A percentile compares a stretch with the other conserved stretches of the same genome.
phyloP scores from a whole-genome alignment of 2,888 invertebrate species.

The Eumacrocentrus americanus region DNA sequence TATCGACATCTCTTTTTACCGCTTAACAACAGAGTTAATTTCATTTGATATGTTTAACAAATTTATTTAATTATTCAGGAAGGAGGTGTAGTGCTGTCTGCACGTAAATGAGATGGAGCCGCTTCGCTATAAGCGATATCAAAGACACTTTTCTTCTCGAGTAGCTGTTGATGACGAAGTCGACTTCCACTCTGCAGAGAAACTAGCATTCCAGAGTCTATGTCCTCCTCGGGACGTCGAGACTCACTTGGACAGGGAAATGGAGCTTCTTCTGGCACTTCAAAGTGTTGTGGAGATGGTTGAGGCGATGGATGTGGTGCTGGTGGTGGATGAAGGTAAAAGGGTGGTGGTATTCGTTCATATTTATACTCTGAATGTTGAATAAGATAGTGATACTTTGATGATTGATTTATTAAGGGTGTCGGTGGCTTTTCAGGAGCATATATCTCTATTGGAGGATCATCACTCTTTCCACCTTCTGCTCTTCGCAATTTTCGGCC shows the following conservation, averaged over 20 bases:
- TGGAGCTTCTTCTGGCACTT: conserved; percentile 31
- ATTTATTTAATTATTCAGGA: conserved; percentile 46
- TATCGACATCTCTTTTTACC: background rate
- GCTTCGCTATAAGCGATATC: conserved; percentile 92
- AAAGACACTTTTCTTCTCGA: conserved; percentile 90
- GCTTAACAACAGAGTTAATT: background rate
- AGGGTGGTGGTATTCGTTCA: conserved; percentile 62
- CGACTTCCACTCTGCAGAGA: conserved; percentile 57
- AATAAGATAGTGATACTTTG: conserved; percentile 70
- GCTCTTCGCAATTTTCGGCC: conserved; percentile 60
- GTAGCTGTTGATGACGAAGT: conserved; percentile 61
- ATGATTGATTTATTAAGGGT: conserved; percentile 42
- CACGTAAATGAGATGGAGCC: conserved; percentile 80
- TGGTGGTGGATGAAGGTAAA: conserved; percentile 55
- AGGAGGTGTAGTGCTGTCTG: conserved; percentile 81
- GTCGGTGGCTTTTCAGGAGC: conserved; percentile 52
- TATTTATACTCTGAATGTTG: conserved; percentile 82
- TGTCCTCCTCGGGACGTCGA: conserved; percentile 45
- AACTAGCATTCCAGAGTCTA: conserved; percentile 80
- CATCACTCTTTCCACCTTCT: conserved; percentile 43
- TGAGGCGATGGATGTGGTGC: conserved; percentile 53
- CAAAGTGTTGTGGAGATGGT: conserved; percentile 44
- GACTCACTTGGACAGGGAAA: conserved; percentile 36
- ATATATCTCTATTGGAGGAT: conserved; percentile 55
- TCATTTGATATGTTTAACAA: background rate